A percentile compares a stretch with the other conserved stretches of the same genome.
Conservation (phyloP, 2,888 invertebrate species). For the Dicroscelio sp. region DNA sequence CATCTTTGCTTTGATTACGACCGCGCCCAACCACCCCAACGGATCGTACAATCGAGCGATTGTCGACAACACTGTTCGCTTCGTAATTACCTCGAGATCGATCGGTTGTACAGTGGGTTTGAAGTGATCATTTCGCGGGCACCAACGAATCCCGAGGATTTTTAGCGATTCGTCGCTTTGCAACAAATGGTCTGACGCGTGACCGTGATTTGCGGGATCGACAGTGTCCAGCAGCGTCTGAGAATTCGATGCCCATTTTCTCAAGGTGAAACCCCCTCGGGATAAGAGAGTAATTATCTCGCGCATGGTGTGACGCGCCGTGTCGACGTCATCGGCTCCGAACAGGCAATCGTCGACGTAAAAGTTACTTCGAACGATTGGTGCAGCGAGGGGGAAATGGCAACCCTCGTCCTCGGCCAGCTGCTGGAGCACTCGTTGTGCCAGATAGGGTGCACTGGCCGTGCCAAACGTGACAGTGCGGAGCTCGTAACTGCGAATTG, state of each 20-base stretch:
- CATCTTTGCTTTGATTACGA: not conserved
- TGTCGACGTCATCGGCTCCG: not conserved
- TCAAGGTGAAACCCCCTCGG: too few species aligned
- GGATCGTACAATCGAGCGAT: not conserved
- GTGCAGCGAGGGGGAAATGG: not conserved
- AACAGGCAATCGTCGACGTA: not conserved
- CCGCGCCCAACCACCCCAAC: not conserved
- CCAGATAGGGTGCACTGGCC: not conserved
- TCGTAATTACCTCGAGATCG: too few species aligned
- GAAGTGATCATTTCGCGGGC: not conserved
- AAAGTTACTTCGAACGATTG: not conserved
- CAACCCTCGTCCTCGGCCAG: not conserved
- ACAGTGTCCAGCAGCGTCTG: too few species aligned
- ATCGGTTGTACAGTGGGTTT: not conserved
- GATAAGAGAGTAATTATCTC: too few species aligned
- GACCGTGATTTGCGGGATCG: too few species aligned
- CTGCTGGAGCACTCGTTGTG: not conserved
- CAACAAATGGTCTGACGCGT: not conserved
- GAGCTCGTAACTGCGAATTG: not conserved
- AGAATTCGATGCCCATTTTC: too few species aligned
- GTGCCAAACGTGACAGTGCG: not conserved
- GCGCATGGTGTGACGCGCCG: too few species aligned
- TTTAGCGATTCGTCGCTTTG: not conserved
- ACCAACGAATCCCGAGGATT: not conserved
- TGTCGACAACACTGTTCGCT: not conserved